Percentiles rank a stretch among this genome's conserved stretches.
Conservation (phyloP, 2,888 invertebrate species). For the Dermolepida albohirtum region DNA sequence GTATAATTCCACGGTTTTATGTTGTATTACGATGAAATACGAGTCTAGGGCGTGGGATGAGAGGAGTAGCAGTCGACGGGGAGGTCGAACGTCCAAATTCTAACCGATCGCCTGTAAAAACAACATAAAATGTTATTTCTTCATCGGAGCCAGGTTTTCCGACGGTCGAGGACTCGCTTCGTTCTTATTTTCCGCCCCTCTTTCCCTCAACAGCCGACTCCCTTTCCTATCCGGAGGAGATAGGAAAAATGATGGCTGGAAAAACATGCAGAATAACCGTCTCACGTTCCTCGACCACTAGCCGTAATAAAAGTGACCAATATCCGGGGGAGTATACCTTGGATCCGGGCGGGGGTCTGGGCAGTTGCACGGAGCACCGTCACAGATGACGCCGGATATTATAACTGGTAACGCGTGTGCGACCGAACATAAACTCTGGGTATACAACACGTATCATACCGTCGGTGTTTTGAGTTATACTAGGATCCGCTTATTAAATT, state of each 20-base stretch:
- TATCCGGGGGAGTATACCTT: conserved; percentile 61
- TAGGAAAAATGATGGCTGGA: conserved; percentile 53
- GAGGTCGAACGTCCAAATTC: conserved; percentile 56
- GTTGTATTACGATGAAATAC: conserved; percentile 44
- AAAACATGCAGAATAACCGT: conserved; percentile 56
- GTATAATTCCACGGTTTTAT: conserved; percentile 57
- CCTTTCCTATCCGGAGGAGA: conserved; percentile 44
- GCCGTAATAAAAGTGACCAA: conserved; percentile 66
- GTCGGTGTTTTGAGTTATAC: too few species aligned
- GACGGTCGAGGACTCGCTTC: conserved; percentile 56
- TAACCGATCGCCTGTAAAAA: conserved; percentile 61
- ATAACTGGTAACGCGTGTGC: conserved; percentile 57
- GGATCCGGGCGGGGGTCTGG: conserved; percentile 35
- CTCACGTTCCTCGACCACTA: conserved; percentile 63
- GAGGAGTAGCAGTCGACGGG: neutral
- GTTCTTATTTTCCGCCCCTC: conserved; percentile 38
- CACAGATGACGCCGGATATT: conserved; percentile 62
- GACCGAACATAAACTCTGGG: conserved; percentile 51
- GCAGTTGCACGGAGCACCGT: conserved; percentile 28
- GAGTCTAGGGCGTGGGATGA: neutral
- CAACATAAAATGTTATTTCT: conserved; percentile 65
- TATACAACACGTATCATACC: conserved; percentile 3
- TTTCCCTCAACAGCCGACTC: neutral
- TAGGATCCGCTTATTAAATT: too few species aligned
- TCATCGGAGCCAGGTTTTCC: conserved; percentile 64